Base-by-base conservation (phyloP, 2,797 vertebrate species). In the Paramormyrops hopkinsi region DNA sequence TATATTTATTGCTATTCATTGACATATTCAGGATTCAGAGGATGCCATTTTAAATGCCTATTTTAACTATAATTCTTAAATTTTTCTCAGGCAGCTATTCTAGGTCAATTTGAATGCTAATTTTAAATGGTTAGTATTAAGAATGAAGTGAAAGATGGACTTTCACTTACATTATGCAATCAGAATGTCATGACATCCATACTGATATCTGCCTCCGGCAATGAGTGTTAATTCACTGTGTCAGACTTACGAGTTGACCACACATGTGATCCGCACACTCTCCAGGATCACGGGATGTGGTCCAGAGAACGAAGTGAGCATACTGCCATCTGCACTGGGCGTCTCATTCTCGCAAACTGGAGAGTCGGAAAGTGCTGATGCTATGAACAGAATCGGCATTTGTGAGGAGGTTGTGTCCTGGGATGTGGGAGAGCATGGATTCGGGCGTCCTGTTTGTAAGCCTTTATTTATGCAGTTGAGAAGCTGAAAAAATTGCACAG, bases 311-410 rank as follows among this genome's bases (percentile, higher is more conserved):
- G 59, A 48, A 54, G 79, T 62, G 87, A 91, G 76, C 73, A 83
- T 91, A 91, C 90, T 92, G 90, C 92, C 94, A 92, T 92, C 92
- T 91, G 92, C 88, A 48, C 92, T 92, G 94, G 95, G 92, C 93
- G 92, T 92, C 92, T 91, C 92, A 91, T 93, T 93, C 92, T 95
- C 91, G 93, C 93, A 93, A 92, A 94, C 94, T 92, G 94, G 94
- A 91, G 41, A 85, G 4, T 89, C 76, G 37, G 79, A 22, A 89
- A 85, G 53, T 84, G 79, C 79, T 48, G 79, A 84, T 48, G 79
- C 44, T 37, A 37, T 51, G 56, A 85, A 62, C 56, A 53, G 44
- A 89, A 86, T 53, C 56, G 33, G 37, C 53, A 51, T 89, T 65
- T 1, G 17, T 33, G 46, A 14, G 25, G 83, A 33, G 83, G 83